Base-by-base conservation (phyloP, 2,797 vertebrate genomes). In the Crax fasciolata region DNA sequence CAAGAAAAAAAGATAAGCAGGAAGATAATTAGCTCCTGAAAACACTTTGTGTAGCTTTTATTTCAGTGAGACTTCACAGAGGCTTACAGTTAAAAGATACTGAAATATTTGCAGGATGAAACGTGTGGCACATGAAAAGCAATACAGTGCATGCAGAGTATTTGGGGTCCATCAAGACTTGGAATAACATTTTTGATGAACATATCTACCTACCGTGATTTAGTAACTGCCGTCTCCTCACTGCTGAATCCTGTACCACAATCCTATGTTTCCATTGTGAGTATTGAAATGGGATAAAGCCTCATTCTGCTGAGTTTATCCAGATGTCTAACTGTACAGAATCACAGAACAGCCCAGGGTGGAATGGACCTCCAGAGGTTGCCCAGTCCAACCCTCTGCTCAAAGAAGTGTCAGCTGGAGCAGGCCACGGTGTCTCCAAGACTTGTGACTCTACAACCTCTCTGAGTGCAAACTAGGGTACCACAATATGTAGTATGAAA, bases 1-100 rank as follows among this genome's bases (percentile, higher is more conserved):
- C 49, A 70, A 84, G 80, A 63, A 82, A 66, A 66, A 35, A 90
- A 84, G 49, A 78, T 77, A 54, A 88, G 9, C 39, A 62, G 43
- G 25, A 83, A n/a, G n/a, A 30, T 79, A 90, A 92, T 93, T 72
- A 88, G 32, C 62, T 91, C 5, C 54, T 89, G 84, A 63, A 94
- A 93, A 78, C 51, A 38, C 44, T 83, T 61, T 32, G 7, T 72
- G 10, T 75, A 58, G 55, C 7, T 89, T 92, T 94, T 82, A 66
- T 93, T 90, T 93, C 71, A 62, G 28, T 39, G 54, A 55, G 46
- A 57, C 43, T 73, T 93, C 19, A 52, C 9, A 76, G 74, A 59
- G 44, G 17, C 67, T 84, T 78, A 67, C 38, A 2, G 14, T 39
- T 67, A 66, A 92, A 91, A 68, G 77, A 74, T 8, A 3, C 46